phyloP scores from a whole-genome alignment of 2,113 vertebrate genomes.

The Aspiorhynchus laticeps region DNA sequence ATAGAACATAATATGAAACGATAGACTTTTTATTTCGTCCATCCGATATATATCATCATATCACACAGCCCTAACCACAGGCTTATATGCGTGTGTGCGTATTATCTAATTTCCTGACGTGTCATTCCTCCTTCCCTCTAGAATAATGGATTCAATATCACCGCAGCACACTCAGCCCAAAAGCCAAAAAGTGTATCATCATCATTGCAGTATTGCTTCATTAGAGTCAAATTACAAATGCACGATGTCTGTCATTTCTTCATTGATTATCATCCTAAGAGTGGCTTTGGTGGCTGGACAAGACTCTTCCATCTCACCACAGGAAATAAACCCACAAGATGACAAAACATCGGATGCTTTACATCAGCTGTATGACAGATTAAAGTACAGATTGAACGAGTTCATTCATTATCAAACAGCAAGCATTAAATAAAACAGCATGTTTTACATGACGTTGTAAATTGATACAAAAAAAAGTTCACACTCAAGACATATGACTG shows the following conservation, averaged over 20 bases:
- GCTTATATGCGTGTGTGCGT: neutral
- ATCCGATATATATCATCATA: too few species aligned
- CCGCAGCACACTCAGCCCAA: neutral
- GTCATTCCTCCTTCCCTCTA: conserved; percentile 10
- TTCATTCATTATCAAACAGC: too few species aligned
- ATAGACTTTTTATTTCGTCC: too few species aligned
- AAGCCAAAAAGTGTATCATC: neutral
- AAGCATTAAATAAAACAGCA: neutral
- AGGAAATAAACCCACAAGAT: conserved; percentile 21
- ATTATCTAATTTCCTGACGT: conserved; percentile 14
- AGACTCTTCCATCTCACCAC: conserved; percentile 21
- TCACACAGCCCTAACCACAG: too few species aligned
- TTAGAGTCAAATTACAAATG: neutral
- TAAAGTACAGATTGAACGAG: neutral
- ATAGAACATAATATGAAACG: too few species aligned
- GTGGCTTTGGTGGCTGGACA: conserved; percentile 18
- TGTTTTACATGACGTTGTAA: neutral
- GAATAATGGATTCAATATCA: neutral
- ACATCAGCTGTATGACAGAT: conserved; percentile 14
- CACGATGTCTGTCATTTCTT: neutral
- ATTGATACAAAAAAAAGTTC: neutral
- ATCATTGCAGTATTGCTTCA: neutral
- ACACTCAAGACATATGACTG: neutral
- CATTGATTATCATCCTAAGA: neutral
- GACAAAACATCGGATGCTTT: neutral